Conservation (phyloP, 2,888 invertebrate genomes). For the Oeneis ivallda region DNA sequence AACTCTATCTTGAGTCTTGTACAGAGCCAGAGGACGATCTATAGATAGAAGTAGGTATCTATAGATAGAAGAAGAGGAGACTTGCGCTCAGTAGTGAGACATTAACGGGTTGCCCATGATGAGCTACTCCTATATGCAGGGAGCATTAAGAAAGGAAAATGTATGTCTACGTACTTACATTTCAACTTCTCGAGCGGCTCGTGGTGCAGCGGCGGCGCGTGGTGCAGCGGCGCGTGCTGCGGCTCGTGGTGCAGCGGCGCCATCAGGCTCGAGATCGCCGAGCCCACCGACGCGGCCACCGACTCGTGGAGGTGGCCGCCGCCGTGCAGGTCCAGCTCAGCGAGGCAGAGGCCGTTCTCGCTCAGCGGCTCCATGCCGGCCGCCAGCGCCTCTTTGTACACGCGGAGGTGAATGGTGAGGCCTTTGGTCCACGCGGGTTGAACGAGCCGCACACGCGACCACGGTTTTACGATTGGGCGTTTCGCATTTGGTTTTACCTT, state of each 20-base stretch:
- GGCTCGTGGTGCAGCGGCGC: slow-evolving; percentile 79
- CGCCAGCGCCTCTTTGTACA: slow-evolving; percentile 83
- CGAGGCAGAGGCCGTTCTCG: slow-evolving; percentile 87
- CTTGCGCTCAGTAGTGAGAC: too few species aligned
- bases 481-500: slow-evolving; percentile 37
- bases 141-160: too few species aligned
- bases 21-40: too few species aligned
- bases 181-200: slow-evolving; percentile 90
- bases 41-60: too few species aligned
- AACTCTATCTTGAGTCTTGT: too few species aligned
- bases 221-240: slow-evolving; percentile 82
- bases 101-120: too few species aligned
- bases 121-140: too few species aligned
- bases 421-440: slow-evolving; percentile 48
- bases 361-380: slow-evolving; percentile 86
- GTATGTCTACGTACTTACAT: slow-evolving; percentile 80
- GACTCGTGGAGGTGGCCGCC: slow-evolving; percentile 77
- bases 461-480: slow-evolving; percentile 18
- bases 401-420: slow-evolving; percentile 80
- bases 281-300: slow-evolving; percentile 78
- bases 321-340: slow-evolving; percentile 84
- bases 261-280: slow-evolving; percentile 81
- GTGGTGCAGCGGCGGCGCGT: slow-evolving; percentile 84
- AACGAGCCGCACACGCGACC: slow-evolving; percentile 48
- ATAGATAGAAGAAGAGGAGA: too few species aligned